A percentile compares a stretch with the other conserved stretches of the same genome.
Conservation (phyloP, 2,113 vertebrate species). For the Sminthopsis crassicaudata region DNA sequence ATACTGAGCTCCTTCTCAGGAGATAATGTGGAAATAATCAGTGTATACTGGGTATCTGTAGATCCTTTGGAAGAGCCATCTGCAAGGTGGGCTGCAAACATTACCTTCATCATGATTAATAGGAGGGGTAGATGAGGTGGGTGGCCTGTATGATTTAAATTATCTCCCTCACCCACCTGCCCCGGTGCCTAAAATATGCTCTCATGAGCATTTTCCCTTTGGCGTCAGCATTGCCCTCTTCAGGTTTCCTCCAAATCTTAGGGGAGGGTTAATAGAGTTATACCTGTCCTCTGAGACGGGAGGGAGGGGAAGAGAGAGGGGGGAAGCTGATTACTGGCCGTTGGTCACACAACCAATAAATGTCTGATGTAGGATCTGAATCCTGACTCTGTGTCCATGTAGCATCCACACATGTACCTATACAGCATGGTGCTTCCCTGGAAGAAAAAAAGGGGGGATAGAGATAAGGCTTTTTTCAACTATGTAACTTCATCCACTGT, state of each 20-base stretch:
- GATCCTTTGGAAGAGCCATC: background rate
- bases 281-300: background rate
- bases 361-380: background rate
- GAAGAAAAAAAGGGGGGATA: background rate
- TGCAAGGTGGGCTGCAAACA: background rate
- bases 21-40: background rate
- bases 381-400: background rate
- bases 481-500: background rate
- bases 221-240: background rate
- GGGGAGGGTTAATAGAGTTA: fast-evolving
- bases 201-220: background rate
- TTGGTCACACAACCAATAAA: background rate
- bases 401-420: background rate
- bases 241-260: background rate
- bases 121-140: background rate
- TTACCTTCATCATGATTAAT: background rate
- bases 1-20: background rate
- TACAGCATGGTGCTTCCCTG: background rate
- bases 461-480: background rate
- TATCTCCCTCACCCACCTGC: background rate
- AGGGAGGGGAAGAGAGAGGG: too few species aligned
- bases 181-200: background rate
- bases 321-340: background rate
- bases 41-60: background rate
- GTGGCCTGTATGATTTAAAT: background rate